phyloP scores from a whole-genome alignment of 1,140 invertebrate genomes.

The Pseudobourletiella spinata region DNA sequence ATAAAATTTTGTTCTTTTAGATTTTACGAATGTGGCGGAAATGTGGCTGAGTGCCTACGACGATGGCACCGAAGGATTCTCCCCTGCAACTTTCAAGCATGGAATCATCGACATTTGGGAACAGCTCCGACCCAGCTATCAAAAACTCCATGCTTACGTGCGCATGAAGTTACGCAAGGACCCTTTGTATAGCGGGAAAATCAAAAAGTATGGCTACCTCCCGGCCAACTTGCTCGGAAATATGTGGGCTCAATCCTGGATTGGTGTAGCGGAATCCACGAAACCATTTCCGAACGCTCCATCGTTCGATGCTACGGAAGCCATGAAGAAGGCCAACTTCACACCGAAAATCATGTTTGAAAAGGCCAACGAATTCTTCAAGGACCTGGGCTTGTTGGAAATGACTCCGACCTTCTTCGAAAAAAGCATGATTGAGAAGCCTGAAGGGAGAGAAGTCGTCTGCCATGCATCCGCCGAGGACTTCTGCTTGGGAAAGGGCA shows the following conservation, averaged over 20 bases:
- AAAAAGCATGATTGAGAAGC: slow-evolving; percentile 69
- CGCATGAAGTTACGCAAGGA: too few species aligned
- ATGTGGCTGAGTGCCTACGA: slow-evolving; percentile 6
- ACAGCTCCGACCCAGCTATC: slow-evolving; percentile 68
- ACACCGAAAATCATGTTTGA: slow-evolving; percentile 54
- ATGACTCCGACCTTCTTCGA: slow-evolving; percentile 75
- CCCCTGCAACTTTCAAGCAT: slow-evolving; percentile 47
- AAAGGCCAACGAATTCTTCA: slow-evolving; percentile 81
- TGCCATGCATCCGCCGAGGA: slow-evolving; percentile 46
- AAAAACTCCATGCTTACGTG: slow-evolving; percentile 74
- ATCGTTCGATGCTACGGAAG: slow-evolving; percentile 43
- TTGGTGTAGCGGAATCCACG: slow-evolving; percentile 43
- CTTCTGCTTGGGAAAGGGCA: slow-evolving; percentile 44
- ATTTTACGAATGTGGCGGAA: slow-evolving; percentile 16
- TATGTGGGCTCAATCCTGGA: slow-evolving; percentile 41
- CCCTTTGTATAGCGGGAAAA: neutral
- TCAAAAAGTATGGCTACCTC: neutral
- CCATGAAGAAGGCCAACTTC: too few species aligned
- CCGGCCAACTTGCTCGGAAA: slow-evolving; percentile 24
- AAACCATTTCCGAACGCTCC: slow-evolving; percentile 43
- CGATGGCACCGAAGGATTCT: slow-evolving; percentile 1
- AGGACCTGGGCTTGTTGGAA: slow-evolving; percentile 66
- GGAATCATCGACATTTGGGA: slow-evolving; percentile 57
- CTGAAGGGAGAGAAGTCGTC: slow-evolving; percentile 54
- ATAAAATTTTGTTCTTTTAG: too few species aligned